These are phyloP conservation scores for Nymphalis polychloros DNA, from an alignment of 2,888 invertebrate genomes.

Conservation along the genomic window DNA sequence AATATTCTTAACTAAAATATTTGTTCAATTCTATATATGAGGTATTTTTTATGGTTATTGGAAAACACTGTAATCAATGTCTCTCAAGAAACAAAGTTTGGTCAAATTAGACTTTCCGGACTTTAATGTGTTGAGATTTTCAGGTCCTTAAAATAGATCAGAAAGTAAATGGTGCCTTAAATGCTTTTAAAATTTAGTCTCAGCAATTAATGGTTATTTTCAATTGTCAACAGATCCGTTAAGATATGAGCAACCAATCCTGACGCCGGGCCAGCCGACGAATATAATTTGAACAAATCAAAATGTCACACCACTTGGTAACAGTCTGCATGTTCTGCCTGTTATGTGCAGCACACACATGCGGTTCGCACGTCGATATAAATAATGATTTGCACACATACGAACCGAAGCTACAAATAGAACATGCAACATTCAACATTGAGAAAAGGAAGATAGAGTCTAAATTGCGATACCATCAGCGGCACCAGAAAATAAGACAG, in stretches of 20 bases:
- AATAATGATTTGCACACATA: slow-evolving; percentile 50
- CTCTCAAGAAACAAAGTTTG: no score
- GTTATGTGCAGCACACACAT: slow-evolving; percentile 89
- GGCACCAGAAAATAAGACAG: slow-evolving; percentile 51
- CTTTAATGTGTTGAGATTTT: no score
- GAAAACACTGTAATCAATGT: no score
- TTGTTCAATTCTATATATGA: no score
- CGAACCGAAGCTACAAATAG: slow-evolving; percentile 49
- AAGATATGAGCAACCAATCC: slow-evolving; percentile 37
- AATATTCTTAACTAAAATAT: no score
- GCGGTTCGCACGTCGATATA: slow-evolving; percentile 85
- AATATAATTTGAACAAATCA: slow-evolving; percentile 34
- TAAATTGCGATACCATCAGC: slow-evolving; percentile 56
- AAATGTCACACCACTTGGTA: slow-evolving; percentile 83
- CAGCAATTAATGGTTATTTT: neutral
- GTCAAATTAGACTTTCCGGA: no score
- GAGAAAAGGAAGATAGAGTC: slow-evolving; percentile 53
- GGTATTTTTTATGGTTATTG: no score
- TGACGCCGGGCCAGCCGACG: slow-evolving; percentile 15
- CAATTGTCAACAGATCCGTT: slow-evolving; percentile 40
- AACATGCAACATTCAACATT: slow-evolving; percentile 48
- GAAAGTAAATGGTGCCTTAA: no score
- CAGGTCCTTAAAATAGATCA: no score
- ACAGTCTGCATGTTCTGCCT: slow-evolving; percentile 92
- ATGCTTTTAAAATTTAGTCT: neutral